phyloP scores from a whole-genome alignment of 2,888 invertebrate species.

The Noctua fimbriata region DNA sequence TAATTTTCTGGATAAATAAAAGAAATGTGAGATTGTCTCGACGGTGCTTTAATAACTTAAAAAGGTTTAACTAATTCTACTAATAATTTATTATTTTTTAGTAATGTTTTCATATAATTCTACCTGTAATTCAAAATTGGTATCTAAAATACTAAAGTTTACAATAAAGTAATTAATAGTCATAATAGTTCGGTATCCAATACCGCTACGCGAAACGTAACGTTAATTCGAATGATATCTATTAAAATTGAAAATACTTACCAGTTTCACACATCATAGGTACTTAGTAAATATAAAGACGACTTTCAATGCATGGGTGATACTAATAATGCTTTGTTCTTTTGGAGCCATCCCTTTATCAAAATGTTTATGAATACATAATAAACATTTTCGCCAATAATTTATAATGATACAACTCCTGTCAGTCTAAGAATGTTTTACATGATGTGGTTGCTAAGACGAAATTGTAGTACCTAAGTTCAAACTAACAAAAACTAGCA shows the following conservation, averaged over 20 bases:
- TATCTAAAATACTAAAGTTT: not conserved
- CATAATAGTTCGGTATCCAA: not conserved
- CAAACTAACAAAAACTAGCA: too few species aligned
- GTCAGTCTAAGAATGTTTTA: not conserved
- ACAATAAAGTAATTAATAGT: not conserved
- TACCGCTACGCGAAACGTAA: not conserved
- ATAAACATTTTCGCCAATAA: not conserved
- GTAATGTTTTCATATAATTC: not conserved
- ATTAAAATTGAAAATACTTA: not conserved
- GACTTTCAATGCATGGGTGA: not conserved
- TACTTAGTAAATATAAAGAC: not conserved
- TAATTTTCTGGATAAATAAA: too few species aligned
- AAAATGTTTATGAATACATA: not conserved
- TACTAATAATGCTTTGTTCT: not conserved
- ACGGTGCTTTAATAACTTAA: not conserved
- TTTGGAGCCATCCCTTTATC: not conserved
- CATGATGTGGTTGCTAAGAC: slow-evolving; percentile 5
- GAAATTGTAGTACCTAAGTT: too few species aligned
- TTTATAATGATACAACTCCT: slow-evolving; percentile 22
- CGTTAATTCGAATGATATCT: not conserved
- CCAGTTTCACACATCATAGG: not conserved
- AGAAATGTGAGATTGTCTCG: not conserved
- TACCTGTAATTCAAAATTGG: not conserved
- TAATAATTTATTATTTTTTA: not conserved
- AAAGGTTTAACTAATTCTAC: not conserved